Evolutionary conservation across 2,888 invertebrate species (phyloP).

Genomic region (Portevinia maculata): DNA sequence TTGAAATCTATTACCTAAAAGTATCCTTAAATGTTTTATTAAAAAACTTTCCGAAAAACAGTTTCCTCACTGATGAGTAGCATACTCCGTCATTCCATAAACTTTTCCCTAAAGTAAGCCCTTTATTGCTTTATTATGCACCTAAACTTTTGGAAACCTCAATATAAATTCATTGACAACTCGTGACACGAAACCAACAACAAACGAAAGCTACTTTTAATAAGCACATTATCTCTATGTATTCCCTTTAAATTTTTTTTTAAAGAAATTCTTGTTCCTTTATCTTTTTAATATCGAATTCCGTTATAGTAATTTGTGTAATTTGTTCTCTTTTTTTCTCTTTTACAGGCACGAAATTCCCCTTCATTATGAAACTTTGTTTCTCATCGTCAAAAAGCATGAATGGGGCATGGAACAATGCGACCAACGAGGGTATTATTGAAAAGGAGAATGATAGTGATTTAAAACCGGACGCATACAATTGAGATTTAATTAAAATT

Average conservation of each 20-base stretch:
- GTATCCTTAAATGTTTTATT: background rate
- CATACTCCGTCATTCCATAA: no score
- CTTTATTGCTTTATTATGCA: background rate
- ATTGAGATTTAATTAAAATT: conserved; percentile 82
- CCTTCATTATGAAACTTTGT: conserved; percentile 99
- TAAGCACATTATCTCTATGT: background rate
- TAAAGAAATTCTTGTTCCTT: conserved; percentile 18
- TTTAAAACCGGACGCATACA: conserved; percentile 79
- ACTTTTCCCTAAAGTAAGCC: background rate
- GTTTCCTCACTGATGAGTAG: no score
- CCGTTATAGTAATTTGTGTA: conserved; percentile 5
- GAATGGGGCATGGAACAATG: conserved; percentile 85
- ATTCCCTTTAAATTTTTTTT: conserved; percentile 16
- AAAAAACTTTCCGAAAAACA: background rate
- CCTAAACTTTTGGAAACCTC: background rate
- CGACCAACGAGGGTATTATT: conserved; percentile 82
- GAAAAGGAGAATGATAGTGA: conserved; percentile 82
- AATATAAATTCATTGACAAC: conserved; percentile 2
- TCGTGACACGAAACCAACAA: background rate
- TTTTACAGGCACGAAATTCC: conserved; percentile 95
- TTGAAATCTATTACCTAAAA: no score
- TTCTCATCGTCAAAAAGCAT: conserved; percentile 91
- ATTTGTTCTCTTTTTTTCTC: conserved; percentile 4
- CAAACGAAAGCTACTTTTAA: background rate
- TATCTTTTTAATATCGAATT: conserved; percentile 6